These are phyloP conservation scores for Stictonetta naevosa DNA, from an alignment of 2,113 vertebrate species.

Conservation along the genomic window DNA sequence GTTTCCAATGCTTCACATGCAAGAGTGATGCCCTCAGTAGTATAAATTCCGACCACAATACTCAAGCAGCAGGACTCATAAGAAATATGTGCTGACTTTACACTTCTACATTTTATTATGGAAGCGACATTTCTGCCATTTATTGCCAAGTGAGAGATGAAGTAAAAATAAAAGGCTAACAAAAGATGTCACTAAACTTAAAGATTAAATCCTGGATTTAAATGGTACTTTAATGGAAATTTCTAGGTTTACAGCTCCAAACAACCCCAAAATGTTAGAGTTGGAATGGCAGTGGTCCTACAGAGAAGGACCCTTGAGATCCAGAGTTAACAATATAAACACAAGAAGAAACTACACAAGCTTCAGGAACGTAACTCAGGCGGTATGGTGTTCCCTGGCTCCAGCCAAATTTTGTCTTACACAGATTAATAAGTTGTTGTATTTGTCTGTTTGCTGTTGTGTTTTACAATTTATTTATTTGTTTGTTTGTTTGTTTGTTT, in stretches of 20 bases:
- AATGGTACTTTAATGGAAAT: background rate
- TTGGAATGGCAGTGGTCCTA: background rate
- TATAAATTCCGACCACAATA: slow-evolving; percentile 40
- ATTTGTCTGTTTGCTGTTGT: background rate
- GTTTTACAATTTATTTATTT: background rate
- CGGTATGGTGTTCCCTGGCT: background rate
- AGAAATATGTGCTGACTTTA: slow-evolving; percentile 28
- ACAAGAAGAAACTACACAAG: background rate
- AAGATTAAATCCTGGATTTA: background rate
- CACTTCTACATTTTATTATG: slow-evolving; percentile 20
- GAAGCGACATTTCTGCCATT: slow-evolving; percentile 38
- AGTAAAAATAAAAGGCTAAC: slow-evolving; percentile 22
- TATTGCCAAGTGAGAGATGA: background rate
- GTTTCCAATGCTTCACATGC: slow-evolving; percentile 22
- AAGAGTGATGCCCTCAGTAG: slow-evolving; percentile 8
- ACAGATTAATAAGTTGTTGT: background rate
- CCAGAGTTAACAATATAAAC: background rate
- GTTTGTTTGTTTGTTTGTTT: background rate
- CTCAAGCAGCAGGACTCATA: background rate
- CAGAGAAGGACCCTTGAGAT: background rate
- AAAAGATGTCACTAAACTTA: background rate
- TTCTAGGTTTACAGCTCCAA: background rate
- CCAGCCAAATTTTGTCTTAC: background rate
- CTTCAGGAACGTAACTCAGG: background rate
- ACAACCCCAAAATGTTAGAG: background rate